phyloP scores from a whole-genome alignment of 2,888 invertebrate genomes.

The Dione juno region DNA sequence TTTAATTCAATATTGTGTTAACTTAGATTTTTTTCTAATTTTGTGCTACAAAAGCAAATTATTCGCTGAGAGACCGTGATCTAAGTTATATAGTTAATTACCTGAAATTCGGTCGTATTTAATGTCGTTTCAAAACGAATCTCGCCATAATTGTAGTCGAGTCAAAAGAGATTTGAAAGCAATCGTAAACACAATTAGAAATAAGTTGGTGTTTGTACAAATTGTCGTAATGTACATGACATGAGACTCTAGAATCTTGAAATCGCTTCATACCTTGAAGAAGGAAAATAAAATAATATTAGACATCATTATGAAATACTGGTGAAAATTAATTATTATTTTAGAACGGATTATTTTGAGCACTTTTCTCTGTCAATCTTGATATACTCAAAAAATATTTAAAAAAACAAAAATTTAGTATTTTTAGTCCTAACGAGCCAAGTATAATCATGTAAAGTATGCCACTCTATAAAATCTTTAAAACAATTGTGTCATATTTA shows the following conservation, averaged over 20 bases:
- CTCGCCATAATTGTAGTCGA: slow-evolving; percentile 75
- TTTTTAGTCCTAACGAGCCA: too few species aligned
- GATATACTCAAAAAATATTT: too few species aligned
- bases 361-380: too few species aligned
- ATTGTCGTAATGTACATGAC: slow-evolving; percentile 68
- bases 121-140: slow-evolving; percentile 75
- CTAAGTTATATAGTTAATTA: slow-evolving; percentile 81
- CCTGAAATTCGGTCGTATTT: slow-evolving; percentile 78
- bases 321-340: too few species aligned
- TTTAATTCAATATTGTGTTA: slow-evolving; percentile 46
- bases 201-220: slow-evolving; percentile 73
- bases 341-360: too few species aligned
- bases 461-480: slow-evolving; percentile 56
- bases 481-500: slow-evolving; percentile 79
- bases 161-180: slow-evolving; percentile 77
- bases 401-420: too few species aligned
- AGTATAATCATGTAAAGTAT: too few species aligned
- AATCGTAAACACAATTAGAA: slow-evolving; percentile 79
- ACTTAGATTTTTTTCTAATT: slow-evolving; percentile 54
- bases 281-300: too few species aligned
- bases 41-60: slow-evolving; percentile 70
- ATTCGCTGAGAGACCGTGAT: slow-evolving; percentile 73
- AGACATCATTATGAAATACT: too few species aligned
- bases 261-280: too few species aligned
- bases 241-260: slow-evolving; percentile 39